Evolutionary conservation across 2,113 vertebrate genomes (phyloP).

Genomic region (Ptychochromis oligacanthus): DNA sequence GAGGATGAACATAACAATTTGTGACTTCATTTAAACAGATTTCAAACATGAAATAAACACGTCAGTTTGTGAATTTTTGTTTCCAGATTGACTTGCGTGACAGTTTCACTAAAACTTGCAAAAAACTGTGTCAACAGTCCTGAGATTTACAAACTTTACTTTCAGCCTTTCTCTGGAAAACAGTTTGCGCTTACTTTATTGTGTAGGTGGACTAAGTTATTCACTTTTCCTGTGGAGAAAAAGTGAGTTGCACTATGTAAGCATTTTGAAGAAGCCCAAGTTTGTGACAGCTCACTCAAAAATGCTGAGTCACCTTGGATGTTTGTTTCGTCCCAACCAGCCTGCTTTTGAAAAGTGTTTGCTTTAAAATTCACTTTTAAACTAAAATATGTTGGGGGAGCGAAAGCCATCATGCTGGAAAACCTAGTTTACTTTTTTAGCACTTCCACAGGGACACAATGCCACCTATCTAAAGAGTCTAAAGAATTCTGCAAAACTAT

Average conservation of each 20-base stretch:
- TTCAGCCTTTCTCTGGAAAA: neutral
- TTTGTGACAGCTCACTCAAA: conserved; percentile 6
- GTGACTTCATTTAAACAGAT: neutral
- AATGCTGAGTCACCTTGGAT: conserved; percentile 2
- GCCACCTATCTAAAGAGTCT: neutral
- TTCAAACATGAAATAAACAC: too few relatives aligned
- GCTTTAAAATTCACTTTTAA: neutral
- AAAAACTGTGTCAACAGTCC: neutral
- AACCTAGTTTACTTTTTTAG: neutral
- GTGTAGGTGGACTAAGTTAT: neutral
- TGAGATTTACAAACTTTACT: neutral
- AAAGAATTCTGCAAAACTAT: neutral
- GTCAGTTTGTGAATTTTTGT: neutral
- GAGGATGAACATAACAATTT: neutral
- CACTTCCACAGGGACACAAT: neutral
- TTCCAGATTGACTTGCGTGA: neutral
- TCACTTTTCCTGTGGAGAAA: neutral
- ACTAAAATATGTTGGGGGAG: conserved; percentile 10
- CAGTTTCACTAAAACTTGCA: neutral
- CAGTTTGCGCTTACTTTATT: neutral
- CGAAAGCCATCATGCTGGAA: neutral
- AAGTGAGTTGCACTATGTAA: neutral
- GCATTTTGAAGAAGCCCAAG: neutral
- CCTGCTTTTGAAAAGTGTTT: neutral
- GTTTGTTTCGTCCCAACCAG: neutral